A percentile compares a stretch with the other conserved stretches of the same genome.
Conservation (phyloP, 2,113 vertebrate genomes). For the Cichladusa arquata region DNA sequence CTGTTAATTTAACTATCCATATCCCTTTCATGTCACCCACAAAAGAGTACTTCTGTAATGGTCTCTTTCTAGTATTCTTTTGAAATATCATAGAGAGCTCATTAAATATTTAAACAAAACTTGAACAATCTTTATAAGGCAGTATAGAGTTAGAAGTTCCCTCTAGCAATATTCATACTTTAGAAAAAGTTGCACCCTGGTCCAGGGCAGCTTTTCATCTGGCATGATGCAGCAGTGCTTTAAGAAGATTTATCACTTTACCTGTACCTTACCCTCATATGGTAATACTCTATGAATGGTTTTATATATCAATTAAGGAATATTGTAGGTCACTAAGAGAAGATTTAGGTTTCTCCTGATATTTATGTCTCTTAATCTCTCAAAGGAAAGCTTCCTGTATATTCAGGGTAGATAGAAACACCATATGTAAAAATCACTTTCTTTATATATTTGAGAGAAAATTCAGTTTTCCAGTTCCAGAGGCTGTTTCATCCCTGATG, state of each 20-base stretch:
- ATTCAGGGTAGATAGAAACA: not conserved
- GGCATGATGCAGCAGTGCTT: not conserved
- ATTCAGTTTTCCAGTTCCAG: not conserved
- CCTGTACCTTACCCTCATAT: not conserved
- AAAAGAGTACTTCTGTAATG: slow-evolving; percentile 38
- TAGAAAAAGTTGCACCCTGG: not conserved
- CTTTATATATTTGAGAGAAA: not conserved
- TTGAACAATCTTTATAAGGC: not conserved
- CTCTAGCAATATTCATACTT: not conserved
- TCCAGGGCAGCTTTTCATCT: not conserved
- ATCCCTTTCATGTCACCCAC: slow-evolving; percentile 48
- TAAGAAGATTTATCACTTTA: not conserved
- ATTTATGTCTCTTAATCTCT: not conserved
- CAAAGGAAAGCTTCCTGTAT: not conserved
- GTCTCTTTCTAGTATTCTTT: slow-evolving; percentile 36
- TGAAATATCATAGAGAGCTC: slow-evolving; percentile 29
- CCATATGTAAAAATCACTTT: not conserved
- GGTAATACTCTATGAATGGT: not conserved
- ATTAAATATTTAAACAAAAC: slow-evolving; percentile 53
- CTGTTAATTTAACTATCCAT: slow-evolving; percentile 31
- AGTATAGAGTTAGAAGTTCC: not conserved
- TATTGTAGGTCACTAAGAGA: not conserved
- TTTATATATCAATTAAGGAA: not conserved
- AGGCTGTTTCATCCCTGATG: not conserved
- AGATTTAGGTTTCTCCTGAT: not conserved